These are phyloP conservation scores for Panurus biarmicus DNA, from an alignment of 2,113 vertebrate species.

Conservation along the genomic window DNA sequence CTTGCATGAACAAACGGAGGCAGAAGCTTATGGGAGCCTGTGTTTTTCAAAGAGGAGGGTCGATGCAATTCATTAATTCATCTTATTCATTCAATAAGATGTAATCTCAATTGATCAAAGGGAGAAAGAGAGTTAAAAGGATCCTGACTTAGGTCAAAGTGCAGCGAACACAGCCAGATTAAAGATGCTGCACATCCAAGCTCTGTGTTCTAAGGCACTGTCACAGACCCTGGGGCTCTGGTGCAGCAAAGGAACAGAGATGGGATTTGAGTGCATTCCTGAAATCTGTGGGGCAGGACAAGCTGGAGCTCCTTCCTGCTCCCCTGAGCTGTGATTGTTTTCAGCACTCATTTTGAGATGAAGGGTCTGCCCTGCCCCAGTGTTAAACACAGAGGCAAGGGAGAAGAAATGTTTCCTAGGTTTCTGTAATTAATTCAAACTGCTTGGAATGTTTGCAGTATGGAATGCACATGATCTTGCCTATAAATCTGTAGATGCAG, in stretches of 20 bases:
- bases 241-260: accelerated
- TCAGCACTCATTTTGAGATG: too few species aligned
- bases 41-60: neutral
- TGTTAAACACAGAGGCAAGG: neutral
- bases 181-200: neutral
- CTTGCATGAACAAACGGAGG: neutral
- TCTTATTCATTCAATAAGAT: too few species aligned
- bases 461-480: neutral
- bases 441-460: neutral
- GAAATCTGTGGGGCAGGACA: neutral
- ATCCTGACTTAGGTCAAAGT: neutral
- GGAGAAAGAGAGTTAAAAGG: neutral
- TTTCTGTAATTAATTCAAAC: neutral
- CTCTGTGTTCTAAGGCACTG: neutral
- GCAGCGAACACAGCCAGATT: neutral
- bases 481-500: neutral
- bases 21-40: neutral
- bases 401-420: neutral
- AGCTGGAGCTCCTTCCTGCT: neutral
- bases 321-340: neutral
- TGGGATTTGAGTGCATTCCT: neutral
- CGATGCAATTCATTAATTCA: neutral
- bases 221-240: neutral
- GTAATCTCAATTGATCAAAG: neutral
- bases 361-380: neutral